Evolutionary conservation across 1,140 invertebrate species (phyloP).

Genomic region (Lepidurus packardi): DNA sequence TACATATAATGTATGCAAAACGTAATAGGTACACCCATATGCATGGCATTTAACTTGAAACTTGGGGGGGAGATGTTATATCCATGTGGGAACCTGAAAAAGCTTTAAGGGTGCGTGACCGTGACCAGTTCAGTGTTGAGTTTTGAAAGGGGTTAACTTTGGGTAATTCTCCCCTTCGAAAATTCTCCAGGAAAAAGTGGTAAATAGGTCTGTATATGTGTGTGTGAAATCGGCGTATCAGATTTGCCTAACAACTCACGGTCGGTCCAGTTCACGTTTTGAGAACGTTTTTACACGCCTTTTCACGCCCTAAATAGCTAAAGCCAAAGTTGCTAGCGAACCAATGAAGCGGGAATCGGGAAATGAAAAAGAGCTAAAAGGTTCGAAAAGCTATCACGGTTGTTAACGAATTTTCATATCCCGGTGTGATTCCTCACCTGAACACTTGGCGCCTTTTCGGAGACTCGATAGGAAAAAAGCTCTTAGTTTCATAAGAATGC

Average conservation of each 20-base stretch:
- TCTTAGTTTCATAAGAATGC: too few relatives aligned
- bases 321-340: neutral
- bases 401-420: constrained; percentile 22
- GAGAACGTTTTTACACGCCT: too few relatives aligned
- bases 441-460: constrained; percentile 9
- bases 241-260: too few relatives aligned
- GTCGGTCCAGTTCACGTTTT: too few relatives aligned
- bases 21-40: neutral
- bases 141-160: too few relatives aligned
- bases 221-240: too few relatives aligned
- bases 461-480: too few relatives aligned
- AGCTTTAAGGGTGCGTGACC: neutral
- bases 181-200: too few relatives aligned
- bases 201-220: too few relatives aligned
- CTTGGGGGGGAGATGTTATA: neutral
- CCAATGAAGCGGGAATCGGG: neutral
- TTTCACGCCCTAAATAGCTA: too few relatives aligned
- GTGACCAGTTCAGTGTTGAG: neutral
- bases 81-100: neutral
- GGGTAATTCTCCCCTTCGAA: too few relatives aligned
- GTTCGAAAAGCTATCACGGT: neutral
- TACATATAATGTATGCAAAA: neutral
- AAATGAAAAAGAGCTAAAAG: neutral
- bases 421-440: constrained; percentile 17
- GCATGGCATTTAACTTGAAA: neutral